Base-by-base conservation (phyloP, 2,113 vertebrate species). In the Anoplopoma fimbria region DNA sequence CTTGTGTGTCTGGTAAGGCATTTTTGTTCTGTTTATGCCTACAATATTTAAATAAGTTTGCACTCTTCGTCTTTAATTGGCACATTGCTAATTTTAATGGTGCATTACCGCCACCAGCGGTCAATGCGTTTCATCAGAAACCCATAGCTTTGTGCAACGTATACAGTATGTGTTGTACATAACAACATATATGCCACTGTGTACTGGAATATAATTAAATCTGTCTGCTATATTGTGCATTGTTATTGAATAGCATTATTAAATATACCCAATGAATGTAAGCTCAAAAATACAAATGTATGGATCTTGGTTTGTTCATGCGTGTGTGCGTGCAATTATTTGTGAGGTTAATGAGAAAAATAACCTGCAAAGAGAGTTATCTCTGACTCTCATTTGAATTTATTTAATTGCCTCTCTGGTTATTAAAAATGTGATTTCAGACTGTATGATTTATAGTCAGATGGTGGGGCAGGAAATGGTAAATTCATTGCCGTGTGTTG, bases 401-500 rank as follows among this genome's bases (percentile, higher is more conserved):
- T 76, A 91, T 89, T 90, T 92, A 90, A 93, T 93, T 89, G 82
- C 86, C 62, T 89, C 69, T 89, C 47, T 75, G 69, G 84, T 92
- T 91, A 92, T 93, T 92, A 91, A 89, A 90, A 91, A 91, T 84
- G 75, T 88, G 81, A 91, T 89, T 91, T 89, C 73, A 74, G 88
- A 90, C 79, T 83, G 77, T 62, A 80, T 92, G 91, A 93, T 91
- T 93, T 92, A 92, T 92, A 85, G 93, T 94, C 93, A 94, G 87
- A 92, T 90, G 93, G 92, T 25, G 69, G 87, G 87, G 84, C 87
- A 92, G 91, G 88, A 93, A 91, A 90, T 85, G 92, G 90, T 90
- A 86, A 93, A 93, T 90, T 91, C 89, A 92, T 91, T 92, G 91
- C 89, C 85, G 89, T 80, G 91, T 92, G 91, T 93, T 93, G 86